Conservation (phyloP, 2,797 vertebrate genomes). For the Coilia nasus region DNA sequence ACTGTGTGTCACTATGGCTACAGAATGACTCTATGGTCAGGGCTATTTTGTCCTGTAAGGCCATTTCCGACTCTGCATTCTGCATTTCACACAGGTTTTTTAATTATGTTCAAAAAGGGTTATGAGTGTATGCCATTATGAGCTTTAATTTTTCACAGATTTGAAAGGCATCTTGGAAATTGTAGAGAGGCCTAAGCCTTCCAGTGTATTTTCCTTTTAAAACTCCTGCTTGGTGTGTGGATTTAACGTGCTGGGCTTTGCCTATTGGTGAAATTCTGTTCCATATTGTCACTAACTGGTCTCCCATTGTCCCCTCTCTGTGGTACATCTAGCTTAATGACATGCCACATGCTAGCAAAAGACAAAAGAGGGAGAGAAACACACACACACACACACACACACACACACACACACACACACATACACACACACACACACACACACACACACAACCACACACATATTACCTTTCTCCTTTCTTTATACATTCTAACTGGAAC, state of each 20-base stretch:
- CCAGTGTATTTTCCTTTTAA: not conserved
- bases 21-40: not conserved
- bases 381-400: no score
- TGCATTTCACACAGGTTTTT: no score
- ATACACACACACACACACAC: no score
- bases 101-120: not conserved
- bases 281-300: no score
- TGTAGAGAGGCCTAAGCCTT: not conserved
- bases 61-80: not conserved
- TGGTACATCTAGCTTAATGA: no score
- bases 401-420: no score
- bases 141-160: not conserved
- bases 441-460: no score
- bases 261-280: no score
- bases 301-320: no score
- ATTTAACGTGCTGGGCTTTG: no score
- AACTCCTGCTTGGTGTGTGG: not conserved
- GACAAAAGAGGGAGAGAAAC: no score
- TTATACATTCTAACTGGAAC: not conserved
- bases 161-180: not conserved
- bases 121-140: not conserved
- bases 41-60: not conserved
- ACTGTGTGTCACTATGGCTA: not conserved
- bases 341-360: no score
- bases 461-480: not conserved